phyloP scores from a whole-genome alignment of 2,113 vertebrate species.

The Azemiops feae region DNA sequence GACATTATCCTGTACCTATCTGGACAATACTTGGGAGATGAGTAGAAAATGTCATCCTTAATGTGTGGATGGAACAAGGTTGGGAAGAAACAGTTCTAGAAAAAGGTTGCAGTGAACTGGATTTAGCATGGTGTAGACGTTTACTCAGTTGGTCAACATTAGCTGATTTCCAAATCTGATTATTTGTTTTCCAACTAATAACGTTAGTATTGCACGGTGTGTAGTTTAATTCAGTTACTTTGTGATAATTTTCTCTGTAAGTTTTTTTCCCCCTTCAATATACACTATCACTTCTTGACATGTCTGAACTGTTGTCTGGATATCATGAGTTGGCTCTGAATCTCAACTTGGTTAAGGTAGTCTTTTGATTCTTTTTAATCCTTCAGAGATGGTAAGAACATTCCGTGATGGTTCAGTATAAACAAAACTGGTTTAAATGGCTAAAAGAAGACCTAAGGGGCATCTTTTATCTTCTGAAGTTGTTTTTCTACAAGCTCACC shows the following conservation, averaged over 20 bases:
- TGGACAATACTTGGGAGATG: background rate
- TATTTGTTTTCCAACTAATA: background rate
- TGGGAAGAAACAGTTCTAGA: background rate
- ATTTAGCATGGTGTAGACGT: background rate
- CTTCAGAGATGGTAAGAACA: background rate
- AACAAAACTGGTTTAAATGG: background rate
- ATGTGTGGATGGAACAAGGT: background rate
- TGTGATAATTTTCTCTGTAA: background rate
- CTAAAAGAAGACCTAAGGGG: background rate
- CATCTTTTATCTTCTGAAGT: background rate
- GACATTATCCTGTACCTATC: background rate
- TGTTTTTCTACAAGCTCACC: background rate
- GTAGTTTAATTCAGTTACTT: background rate
- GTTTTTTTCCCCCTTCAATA: background rate
- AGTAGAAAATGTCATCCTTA: background rate
- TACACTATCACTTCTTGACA: background rate
- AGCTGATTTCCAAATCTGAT: background rate
- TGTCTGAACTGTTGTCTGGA: background rate
- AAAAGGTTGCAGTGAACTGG: background rate
- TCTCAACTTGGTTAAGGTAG: background rate
- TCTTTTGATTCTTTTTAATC: background rate
- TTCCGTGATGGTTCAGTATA: background rate
- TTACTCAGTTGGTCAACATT: background rate
- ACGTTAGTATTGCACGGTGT: background rate
- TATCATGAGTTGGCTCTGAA: background rate